Percentiles rank a stretch among this genome's conserved stretches.
Evolutionary conservation across 2,797 vertebrate species (phyloP).

Genomic region (Arctocebus calabarensis): DNA sequence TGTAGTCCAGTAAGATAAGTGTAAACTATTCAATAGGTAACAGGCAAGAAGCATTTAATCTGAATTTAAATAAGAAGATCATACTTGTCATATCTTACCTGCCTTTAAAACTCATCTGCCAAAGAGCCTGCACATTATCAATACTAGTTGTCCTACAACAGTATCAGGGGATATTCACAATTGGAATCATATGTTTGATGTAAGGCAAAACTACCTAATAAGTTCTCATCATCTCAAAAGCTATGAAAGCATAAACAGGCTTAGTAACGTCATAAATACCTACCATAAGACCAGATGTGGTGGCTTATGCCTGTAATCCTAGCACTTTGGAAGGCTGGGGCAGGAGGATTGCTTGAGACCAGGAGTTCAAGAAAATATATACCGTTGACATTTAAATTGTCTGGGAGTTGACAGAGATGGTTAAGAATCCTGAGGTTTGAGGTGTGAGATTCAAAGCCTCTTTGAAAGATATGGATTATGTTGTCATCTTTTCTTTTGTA

Average conservation of each 20-base stretch:
- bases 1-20: background rate
- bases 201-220: background rate
- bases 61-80: background rate
- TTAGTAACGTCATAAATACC: background rate
- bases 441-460: background rate
- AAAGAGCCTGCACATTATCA: background rate
- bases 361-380: background rate
- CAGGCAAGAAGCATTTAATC: background rate
- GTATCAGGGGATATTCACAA: background rate
- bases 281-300: background rate
- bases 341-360: background rate
- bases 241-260: background rate
- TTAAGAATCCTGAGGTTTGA: background rate
- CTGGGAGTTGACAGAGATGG: background rate
- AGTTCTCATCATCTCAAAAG: background rate
- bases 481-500: background rate
- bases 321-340: background rate
- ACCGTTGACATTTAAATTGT: background rate
- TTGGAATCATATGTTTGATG: background rate
- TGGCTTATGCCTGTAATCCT: background rate
- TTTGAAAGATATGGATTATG: background rate
- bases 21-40: slow-evolving; percentile 22
- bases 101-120: slow-evolving; percentile 9
- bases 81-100: background rate
- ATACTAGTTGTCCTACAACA: background rate